Conservation (phyloP, 1,140 invertebrate species). For the Microplitis mediator region DNA sequence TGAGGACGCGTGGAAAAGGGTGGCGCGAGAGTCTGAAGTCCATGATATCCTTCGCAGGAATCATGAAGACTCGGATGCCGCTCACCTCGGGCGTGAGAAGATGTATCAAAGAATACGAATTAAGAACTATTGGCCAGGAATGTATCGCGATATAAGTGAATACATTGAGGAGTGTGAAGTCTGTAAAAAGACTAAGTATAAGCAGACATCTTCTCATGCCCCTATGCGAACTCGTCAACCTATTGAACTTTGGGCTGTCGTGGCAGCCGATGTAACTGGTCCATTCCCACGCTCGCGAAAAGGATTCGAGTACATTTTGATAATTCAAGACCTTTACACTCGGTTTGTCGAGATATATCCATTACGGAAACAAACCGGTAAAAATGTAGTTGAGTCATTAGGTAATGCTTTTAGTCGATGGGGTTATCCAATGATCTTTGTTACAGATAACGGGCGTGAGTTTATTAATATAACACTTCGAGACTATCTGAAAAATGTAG, state of each 20-base stretch:
- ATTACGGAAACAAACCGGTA: too few species aligned
- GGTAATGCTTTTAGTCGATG: too few species aligned
- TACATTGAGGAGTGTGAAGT: not conserved
- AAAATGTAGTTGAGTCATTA: too few species aligned
- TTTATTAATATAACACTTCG: too few species aligned
- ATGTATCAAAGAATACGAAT: not conserved
- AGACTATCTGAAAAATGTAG: too few species aligned
- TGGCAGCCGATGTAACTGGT: not conserved
- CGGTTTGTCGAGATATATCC: too few species aligned
- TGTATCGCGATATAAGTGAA: not conserved
- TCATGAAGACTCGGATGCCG: not conserved
- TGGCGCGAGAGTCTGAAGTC: too few species aligned
- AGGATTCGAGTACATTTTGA: slow-evolving; percentile 15
- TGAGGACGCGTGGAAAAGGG: too few species aligned
- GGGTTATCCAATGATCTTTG: too few species aligned
- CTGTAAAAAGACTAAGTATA: not conserved
- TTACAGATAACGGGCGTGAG: too few species aligned
- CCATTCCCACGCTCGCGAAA: not conserved
- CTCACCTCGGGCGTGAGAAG: not conserved
- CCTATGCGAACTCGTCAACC: not conserved
- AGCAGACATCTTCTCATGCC: not conserved
- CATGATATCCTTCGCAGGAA: too few species aligned
- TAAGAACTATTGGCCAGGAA: not conserved
- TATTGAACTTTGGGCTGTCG: not conserved
- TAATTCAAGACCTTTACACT: slow-evolving; percentile 25